These are phyloP conservation scores for Lordiphosa stackelbergi DNA, from an alignment of 1,140 invertebrate species.

Conservation along the genomic window DNA sequence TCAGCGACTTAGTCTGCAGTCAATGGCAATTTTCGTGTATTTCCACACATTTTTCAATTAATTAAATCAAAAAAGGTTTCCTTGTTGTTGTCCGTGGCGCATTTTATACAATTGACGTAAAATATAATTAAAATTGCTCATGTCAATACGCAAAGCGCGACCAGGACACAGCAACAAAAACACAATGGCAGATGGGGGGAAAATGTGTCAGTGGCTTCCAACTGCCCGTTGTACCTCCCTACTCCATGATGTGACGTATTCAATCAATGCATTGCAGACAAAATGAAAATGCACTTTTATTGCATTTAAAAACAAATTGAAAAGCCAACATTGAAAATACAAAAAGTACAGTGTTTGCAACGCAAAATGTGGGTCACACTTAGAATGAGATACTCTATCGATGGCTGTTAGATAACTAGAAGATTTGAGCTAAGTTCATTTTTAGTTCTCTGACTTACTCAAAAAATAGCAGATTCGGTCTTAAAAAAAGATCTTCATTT, in stretches of 20 bases:
- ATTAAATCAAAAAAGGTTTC: constrained; percentile 69
- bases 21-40: too few species aligned
- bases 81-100: constrained; percentile 38
- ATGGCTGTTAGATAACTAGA: not conserved
- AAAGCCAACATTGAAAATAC: constrained; percentile 47
- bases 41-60: constrained; percentile 61
- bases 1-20: too few species aligned
- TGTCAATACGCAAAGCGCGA: constrained; percentile 50
- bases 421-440: too few species aligned
- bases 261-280: constrained; percentile 70
- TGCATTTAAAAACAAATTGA: constrained; percentile 74
- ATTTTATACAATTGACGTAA: constrained; percentile 63
- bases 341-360: constrained; percentile 13
- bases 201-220: constrained; percentile 1
- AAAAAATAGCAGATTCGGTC: too few species aligned
- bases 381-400: constrained; percentile 25
- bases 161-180: constrained; percentile 14
- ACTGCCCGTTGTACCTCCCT: constrained; percentile 1
- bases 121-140: constrained; percentile 72
- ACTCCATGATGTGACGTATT: constrained; percentile 47
- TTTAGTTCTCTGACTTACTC: too few species aligned
- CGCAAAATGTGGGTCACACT: constrained; percentile 4
- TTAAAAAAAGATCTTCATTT: too few species aligned
- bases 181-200: constrained; percentile 6
- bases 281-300: constrained; percentile 71